A percentile compares a stretch with the other conserved stretches of the same genome.
Conservation (phyloP, 30 jellyfish, hydroid and myxozoan genomes). For the Turritopsis dohrnii region DNA sequence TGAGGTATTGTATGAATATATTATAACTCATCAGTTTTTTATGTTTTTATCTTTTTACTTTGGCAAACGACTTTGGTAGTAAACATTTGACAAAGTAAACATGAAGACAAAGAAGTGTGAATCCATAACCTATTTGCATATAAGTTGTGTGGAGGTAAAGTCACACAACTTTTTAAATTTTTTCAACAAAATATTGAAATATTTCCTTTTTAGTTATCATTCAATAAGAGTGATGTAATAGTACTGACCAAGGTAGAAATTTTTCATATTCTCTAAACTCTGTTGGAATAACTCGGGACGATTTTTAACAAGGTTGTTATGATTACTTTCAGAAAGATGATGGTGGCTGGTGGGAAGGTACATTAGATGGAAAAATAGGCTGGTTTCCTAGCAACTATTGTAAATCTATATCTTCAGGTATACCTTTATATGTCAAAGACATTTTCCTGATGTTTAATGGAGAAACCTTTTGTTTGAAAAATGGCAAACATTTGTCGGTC, state of each 20-base stretch:
- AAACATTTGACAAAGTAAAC: too few species aligned
- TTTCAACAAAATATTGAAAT: too few species aligned
- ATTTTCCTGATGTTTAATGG: too few species aligned
- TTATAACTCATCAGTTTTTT: not conserved
- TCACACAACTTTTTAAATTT: too few species aligned
- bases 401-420: slow-evolving; percentile 77
- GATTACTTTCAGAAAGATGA: slow-evolving; percentile 59
- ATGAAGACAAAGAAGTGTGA: too few species aligned
- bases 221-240: slow-evolving; percentile 86
- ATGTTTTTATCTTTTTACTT: not conserved
- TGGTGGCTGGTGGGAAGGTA: slow-evolving; percentile 99
- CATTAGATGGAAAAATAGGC: slow-evolving; percentile 91
- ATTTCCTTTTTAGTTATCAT: slow-evolving; percentile 56
- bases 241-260: slow-evolving; percentile 70
- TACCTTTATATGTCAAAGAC: not conserved
- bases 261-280: not conserved
- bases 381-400: slow-evolving; percentile 91
- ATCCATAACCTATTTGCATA: too few species aligned
- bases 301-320: not conserved
- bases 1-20: too few species aligned
- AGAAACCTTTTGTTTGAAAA: too few species aligned
- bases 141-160: too few species aligned
- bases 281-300: too few species aligned
- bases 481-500: too few species aligned
- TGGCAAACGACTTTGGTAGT: too few species aligned